Percentiles rank a stretch among this genome's conserved stretches.
These are phyloP conservation scores for Isurus oxyrinchus DNA, from an alignment of 2,113 vertebrate species.

Conservation along the genomic window DNA sequence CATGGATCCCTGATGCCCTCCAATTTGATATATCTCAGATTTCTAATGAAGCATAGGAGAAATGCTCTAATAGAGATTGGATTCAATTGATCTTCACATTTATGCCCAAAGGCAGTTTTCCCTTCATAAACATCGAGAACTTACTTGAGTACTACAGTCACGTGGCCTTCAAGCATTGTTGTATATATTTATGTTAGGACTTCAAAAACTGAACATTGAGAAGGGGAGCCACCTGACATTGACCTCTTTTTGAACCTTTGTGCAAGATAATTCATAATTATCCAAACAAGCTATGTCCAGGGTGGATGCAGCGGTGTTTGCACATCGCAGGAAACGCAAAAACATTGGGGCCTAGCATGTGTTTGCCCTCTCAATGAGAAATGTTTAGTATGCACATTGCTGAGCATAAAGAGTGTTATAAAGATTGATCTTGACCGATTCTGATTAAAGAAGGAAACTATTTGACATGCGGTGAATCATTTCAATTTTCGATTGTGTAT, in stretches of 20 bases:
- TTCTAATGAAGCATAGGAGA: neutral
- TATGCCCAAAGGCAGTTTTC: neutral
- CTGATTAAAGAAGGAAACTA: neutral
- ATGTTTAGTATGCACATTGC: neutral
- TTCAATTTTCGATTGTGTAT: neutral
- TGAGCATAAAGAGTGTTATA: neutral
- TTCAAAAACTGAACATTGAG: neutral
- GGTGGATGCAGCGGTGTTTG: neutral
- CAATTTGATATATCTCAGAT: neutral
- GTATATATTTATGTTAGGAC: neutral
- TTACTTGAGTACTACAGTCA: neutral
- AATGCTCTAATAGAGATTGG: neutral
- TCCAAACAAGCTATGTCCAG: neutral
- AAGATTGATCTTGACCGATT: neutral
- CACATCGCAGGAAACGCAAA: neutral
- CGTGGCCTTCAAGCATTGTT: neutral
- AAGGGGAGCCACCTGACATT: neutral
- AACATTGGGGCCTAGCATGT: neutral
- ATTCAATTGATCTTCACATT: neutral
- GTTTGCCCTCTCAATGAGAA: neutral
- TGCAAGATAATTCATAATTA: neutral
- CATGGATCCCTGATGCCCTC: neutral
- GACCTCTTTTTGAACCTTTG: neutral
- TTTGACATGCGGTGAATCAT: neutral
- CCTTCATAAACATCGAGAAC: neutral